Conservation (phyloP, 1,140 invertebrate genomes). For the Drosophila trapezifrons region DNA sequence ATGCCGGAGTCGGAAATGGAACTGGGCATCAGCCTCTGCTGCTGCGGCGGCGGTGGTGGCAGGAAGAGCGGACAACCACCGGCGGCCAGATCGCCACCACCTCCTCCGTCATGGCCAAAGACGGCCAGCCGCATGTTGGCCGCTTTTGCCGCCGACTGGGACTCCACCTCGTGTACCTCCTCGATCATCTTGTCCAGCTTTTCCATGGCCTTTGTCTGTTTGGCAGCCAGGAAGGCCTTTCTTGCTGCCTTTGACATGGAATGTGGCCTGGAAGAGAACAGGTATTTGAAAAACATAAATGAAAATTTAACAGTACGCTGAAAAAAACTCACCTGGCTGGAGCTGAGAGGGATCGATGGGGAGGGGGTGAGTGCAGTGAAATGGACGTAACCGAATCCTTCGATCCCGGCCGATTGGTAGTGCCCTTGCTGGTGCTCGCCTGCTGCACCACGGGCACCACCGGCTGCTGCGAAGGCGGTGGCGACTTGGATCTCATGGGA, state of each 20-base stretch:
- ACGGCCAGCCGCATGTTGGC: slow-evolving; percentile 58
- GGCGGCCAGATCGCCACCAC: slow-evolving; percentile 36
- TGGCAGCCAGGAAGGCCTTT: slow-evolving; percentile 79
- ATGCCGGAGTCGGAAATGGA: slow-evolving; percentile 81
- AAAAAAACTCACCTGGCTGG: slow-evolving; percentile 54
- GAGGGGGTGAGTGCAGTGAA: slow-evolving; percentile 74
- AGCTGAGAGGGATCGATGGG: slow-evolving; percentile 67
- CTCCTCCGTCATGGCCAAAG: slow-evolving; percentile 57
- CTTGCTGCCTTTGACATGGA: slow-evolving; percentile 80
- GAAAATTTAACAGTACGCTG: too few species aligned
- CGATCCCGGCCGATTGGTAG: slow-evolving; percentile 47
- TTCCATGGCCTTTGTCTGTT: slow-evolving; percentile 82
- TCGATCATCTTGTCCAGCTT: slow-evolving; percentile 84
- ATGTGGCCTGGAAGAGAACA: slow-evolving; percentile 52
- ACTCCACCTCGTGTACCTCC: slow-evolving; percentile 79
- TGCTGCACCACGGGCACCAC: slow-evolving; percentile 42
- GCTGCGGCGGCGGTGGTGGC: slow-evolving; percentile 64
- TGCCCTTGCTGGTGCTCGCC: slow-evolving; percentile 30
- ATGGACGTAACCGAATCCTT: slow-evolving; percentile 72
- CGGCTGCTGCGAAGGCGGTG: slow-evolving; percentile 11
- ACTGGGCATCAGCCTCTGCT: slow-evolving; percentile 57
- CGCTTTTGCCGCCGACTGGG: slow-evolving; percentile 58
- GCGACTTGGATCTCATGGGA: slow-evolving; percentile 40
- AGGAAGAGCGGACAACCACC: slow-evolving; percentile 77
- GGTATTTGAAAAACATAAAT: too few species aligned